Base-by-base conservation (phyloP, 2,888 invertebrate genomes). In the Megamerina dolium region DNA sequence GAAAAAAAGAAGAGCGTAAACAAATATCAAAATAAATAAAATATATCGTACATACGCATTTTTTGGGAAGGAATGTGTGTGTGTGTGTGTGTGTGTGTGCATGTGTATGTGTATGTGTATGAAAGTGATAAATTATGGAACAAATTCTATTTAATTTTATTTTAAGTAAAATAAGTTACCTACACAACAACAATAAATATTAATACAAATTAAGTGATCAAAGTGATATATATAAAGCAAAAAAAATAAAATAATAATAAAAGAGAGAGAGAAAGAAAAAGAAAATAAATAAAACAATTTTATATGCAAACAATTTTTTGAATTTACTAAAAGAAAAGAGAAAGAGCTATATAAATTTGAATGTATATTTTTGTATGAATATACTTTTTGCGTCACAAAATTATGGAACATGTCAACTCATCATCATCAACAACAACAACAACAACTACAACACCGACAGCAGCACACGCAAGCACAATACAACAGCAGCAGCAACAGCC, bases 361-460 rank as follows among this genome's bases (percentile, higher is more conserved):
- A 23, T 23, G 23, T 23, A 8, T 6, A 8, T 10, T 23, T 23
- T 23, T 23, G 23, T 8, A 23, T 6, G 23, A 23, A 23, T 23
- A 23, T 23, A 23, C 6, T 23, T 23, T 23, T 23, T 23, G 10
- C 10, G 6, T 23, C 23, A 23, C 6, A 6, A 31, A 31, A 67
- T 58, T 57, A 68, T 68, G 67, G 67, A 68, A 58, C 63, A 65
- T 63, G 61, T 61, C 54, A 66, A 61, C 56, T 56, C 56, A 54
- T 31, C 55, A 56, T 26, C 58, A 58, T 21, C 58, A 59, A 32
- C 59, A 59, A 41, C 53, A 46, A 27, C 57, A 55, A 30, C 51
- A 56, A n/a, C n/a, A n/a, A n/a, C n/a, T n/a, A n/a, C n/a, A n/a
- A n/a, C n/a, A n/a, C n/a, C n/a, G n/a, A n/a, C n/a, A n/a, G n/a